Conservation (phyloP, 1,140 invertebrate genomes). For the Stegodyphus dumicola region DNA sequence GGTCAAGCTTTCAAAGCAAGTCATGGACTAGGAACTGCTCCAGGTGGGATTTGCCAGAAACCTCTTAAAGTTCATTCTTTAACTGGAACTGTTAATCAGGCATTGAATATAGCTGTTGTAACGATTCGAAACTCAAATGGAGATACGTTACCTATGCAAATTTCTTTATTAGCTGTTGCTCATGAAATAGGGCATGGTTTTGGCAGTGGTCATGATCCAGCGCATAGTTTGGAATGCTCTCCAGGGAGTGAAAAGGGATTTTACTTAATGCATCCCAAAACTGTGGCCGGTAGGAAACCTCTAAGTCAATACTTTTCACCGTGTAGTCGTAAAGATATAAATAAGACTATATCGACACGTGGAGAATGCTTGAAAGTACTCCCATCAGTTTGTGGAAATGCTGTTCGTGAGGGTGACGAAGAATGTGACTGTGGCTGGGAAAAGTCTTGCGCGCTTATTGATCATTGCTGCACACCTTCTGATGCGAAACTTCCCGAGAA, state of each 20-base stretch:
- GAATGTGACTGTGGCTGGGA: conserved; percentile 42
- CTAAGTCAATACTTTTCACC: conserved; percentile 18
- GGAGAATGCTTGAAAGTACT: conserved; percentile 6
- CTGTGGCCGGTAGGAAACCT: not conserved
- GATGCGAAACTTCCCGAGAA: not conserved
- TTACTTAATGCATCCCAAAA: conserved; percentile 23
- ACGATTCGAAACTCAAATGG: not conserved
- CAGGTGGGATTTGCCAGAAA: conserved; percentile 31
- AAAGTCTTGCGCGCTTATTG: conserved; percentile 5
- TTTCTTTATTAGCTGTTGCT: conserved; percentile 8
- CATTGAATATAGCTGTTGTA: conserved; percentile 9
- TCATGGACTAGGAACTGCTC: not conserved
- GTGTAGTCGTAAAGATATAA: conserved; percentile 37
- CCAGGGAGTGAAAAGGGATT: not conserved
- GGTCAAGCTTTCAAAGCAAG: conserved; percentile 35
- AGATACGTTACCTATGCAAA: conserved; percentile 16
- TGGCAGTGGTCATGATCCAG: conserved; percentile 44
- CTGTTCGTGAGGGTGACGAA: conserved; percentile 29
- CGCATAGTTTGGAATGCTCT: not conserved
- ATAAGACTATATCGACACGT: not conserved
- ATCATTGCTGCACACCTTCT: conserved; percentile 41
- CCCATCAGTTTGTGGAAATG: conserved; percentile 21
- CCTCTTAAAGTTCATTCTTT: not conserved
- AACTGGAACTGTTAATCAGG: not conserved
- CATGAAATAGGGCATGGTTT: conserved; percentile 52